Percentiles rank a stretch among this genome's conserved stretches.
phyloP scores from a whole-genome alignment of 2,888 invertebrate genomes.

The Linnaemya vulpina region DNA sequence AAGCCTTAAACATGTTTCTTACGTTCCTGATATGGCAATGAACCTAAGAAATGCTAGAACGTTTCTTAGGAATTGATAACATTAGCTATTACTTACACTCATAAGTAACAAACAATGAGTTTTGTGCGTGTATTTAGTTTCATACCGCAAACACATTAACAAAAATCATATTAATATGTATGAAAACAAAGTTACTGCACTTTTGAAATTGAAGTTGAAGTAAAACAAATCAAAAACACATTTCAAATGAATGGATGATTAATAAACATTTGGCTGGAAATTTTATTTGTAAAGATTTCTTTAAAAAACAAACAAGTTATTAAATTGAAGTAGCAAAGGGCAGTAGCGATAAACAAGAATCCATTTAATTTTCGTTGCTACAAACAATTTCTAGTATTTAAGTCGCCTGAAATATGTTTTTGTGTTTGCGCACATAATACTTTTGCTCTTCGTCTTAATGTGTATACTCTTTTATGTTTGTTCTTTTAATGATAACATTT shows the following conservation, averaged over 20 bases:
- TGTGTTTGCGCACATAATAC: not conserved
- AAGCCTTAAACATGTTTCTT: slow-evolving; percentile 17
- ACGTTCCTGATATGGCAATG: slow-evolving; percentile 4
- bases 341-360: not conserved
- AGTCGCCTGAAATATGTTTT: not conserved
- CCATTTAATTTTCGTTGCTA: not conserved
- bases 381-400: slow-evolving; percentile 1
- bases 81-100: not conserved
- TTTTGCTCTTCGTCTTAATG: slow-evolving; percentile 5
- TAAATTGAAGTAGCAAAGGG: not conserved
- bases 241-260: slow-evolving; percentile 40
- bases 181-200: slow-evolving; percentile 53
- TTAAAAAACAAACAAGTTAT: slow-evolving; percentile 16
- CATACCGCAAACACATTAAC: slow-evolving; percentile 10
- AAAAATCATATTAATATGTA: slow-evolving; percentile 17
- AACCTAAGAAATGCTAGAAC: slow-evolving; percentile 6
- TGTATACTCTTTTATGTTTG: not conserved
- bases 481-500: slow-evolving; percentile 14
- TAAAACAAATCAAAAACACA: slow-evolving; percentile 26
- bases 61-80: not conserved
- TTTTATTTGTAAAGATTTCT: not conserved
- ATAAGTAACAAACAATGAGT: not conserved
- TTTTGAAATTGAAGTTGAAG: slow-evolving; percentile 24
- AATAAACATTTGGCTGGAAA: slow-evolving; percentile 10
- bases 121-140: slow-evolving; percentile 34